Evolutionary conservation across 2,888 invertebrate genomes (phyloP), one percentile per base, ranked within the genome.

Genomic region (Himalopsyche anomala): DNA sequence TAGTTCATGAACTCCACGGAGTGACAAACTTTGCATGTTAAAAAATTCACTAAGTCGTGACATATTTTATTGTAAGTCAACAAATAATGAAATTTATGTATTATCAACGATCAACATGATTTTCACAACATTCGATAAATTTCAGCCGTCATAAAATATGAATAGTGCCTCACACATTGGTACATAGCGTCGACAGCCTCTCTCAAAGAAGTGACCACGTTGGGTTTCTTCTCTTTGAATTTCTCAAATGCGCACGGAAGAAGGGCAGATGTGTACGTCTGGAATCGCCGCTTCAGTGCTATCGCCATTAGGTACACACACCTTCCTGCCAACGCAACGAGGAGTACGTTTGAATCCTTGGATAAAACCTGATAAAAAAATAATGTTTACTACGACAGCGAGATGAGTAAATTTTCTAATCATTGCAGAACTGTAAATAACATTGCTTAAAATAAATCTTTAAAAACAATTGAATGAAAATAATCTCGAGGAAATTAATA

Each of bases 221-320:
- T 96, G 3, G 96, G 94, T 90, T 99, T 99, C 93, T 99, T 99
- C 91, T 99, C 99, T 90, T 98, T 98, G 90, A 99, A 99, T 92
- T 99, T 99, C 90, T 99, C 99, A 55, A 99, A 91, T 82, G 99
- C 94, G 0, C 96, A 93, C 11, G 96, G 94, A 1, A 97, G 92
- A 89, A 96, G 96, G 0, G 95, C 95, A 40, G 94, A 92, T 0
- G 98, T 96, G 92, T 98, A 98, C 0, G 96, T 95, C 12, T 96
- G 94, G 92, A 99, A 99, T 87, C 96, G 95, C 91, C 96, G 97
- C 85, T 98, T 96, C 54, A 99, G 93, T 0, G 99, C 99, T 84
- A 91, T 94, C 0, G 99, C 99, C 69, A 99, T 91, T 89, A 95
- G 94, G 3, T 96, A 95, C 19, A 99, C 91, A 90, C 97, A 96